phyloP scores from a whole-genome alignment of 92 coral and sea anemone species.

The Bergia sp. region DNA sequence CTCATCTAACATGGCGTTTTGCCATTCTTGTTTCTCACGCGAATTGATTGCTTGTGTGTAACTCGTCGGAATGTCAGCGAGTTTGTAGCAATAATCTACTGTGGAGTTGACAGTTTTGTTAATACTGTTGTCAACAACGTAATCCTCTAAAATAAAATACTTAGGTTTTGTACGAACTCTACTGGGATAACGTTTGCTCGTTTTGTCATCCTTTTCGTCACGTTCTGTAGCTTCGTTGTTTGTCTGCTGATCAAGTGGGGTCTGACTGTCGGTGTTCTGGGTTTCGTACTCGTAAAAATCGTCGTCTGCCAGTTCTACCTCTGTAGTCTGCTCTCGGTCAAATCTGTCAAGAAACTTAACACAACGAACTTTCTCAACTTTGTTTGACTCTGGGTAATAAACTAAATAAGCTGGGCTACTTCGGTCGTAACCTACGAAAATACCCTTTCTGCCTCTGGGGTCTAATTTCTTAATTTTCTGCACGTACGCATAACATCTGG shows the following conservation, averaged over 20 bases:
- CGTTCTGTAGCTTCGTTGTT: too few relatives aligned
- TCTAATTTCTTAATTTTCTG: constrained; percentile 55
- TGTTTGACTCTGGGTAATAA: constrained; percentile 37
- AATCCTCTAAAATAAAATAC: not conserved
- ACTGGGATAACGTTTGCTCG: constrained; percentile 46
- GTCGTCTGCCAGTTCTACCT: not conserved
- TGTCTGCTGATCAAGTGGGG: not conserved
- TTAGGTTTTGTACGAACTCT: constrained; percentile 45
- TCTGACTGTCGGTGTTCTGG: not conserved
- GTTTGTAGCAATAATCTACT: constrained; percentile 7
- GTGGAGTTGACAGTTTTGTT: constrained; percentile 4
- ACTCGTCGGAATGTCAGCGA: not conserved
- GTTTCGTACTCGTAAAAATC: not conserved
- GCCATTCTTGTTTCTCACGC: constrained; percentile 55
- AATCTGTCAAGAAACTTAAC: constrained; percentile 4
- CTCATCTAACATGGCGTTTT: constrained; percentile 64
- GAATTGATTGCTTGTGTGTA: constrained; percentile 50
- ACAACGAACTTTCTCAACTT: constrained; percentile 3
- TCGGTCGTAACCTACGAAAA: constrained; percentile 52
- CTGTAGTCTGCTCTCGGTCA: not conserved
- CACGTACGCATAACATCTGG: constrained; percentile 49
- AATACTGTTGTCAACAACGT: not conserved
- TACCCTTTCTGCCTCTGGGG: constrained; percentile 44
- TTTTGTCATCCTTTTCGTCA: constrained; percentile 12
- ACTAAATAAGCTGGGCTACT: constrained; percentile 49